Percentiles rank a stretch among this genome's conserved stretches.
Evolutionary conservation across 64 coral and sea anemone species (phyloP).

Genomic region (Hydrozoanthus tunicans): DNA sequence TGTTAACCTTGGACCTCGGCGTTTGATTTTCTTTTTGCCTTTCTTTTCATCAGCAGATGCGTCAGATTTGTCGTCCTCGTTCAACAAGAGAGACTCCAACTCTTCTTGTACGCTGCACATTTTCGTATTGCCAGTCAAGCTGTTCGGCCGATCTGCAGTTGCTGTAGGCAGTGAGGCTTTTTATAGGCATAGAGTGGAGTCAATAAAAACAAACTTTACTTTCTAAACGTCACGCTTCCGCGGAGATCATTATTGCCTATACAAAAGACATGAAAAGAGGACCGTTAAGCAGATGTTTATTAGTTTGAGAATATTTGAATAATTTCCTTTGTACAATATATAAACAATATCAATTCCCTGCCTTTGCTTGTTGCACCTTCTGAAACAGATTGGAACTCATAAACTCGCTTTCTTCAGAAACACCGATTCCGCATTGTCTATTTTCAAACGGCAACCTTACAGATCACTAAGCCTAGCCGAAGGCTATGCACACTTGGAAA

Average conservation of each 20-base stretch:
- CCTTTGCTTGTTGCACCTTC: slow-evolving; percentile 34
- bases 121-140: not conserved
- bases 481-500: slow-evolving; percentile 46
- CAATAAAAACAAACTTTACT: slow-evolving; percentile 61
- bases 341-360: slow-evolving; percentile 40
- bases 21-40: slow-evolving; percentile 63
- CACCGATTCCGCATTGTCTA: slow-evolving; percentile 30
- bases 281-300: slow-evolving; percentile 61
- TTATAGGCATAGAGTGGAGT: slow-evolving; percentile 54
- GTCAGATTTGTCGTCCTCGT: slow-evolving; percentile 46
- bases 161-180: slow-evolving; percentile 62
- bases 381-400: slow-evolving; percentile 58
- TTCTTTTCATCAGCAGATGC: slow-evolving; percentile 56
- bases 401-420: slow-evolving; percentile 21
- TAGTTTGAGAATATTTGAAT: slow-evolving; percentile 60
- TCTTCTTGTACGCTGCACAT: slow-evolving; percentile 61
- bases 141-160: slow-evolving; percentile 34
- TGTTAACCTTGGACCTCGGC: slow-evolving; percentile 46
- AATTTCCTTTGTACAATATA: slow-evolving; percentile 40
- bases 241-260: slow-evolving; percentile 55
- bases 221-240: slow-evolving; percentile 56
- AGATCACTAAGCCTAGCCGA: slow-evolving; percentile 52
- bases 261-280: slow-evolving; percentile 58
- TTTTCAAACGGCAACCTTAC: slow-evolving; percentile 39
- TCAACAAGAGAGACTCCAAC: slow-evolving; percentile 45